phyloP scores from a whole-genome alignment of 2,888 invertebrate species.

The Polylopha cassiicola region DNA sequence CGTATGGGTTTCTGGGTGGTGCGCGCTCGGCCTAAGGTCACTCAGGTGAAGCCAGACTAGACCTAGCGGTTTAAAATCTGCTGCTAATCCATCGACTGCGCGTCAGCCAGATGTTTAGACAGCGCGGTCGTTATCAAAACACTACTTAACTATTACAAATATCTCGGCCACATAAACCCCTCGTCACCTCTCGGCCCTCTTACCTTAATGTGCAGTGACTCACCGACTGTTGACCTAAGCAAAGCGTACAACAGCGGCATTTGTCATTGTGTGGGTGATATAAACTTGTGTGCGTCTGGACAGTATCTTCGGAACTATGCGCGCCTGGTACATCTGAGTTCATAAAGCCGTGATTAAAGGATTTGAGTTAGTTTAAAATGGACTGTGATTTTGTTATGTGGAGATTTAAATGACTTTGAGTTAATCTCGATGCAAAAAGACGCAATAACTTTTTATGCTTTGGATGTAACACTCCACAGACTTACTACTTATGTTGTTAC shows the following conservation, averaged over 20 bases:
- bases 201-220: conserved; percentile 26
- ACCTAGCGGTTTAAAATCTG: too few species aligned
- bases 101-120: too few species aligned
- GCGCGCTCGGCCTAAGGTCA: too few species aligned
- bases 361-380: conserved; percentile 14
- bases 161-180: conserved; percentile 12
- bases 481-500: too few species aligned
- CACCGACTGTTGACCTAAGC: conserved; percentile 28
- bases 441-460: too few species aligned
- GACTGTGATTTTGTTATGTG: not conserved
- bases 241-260: conserved; percentile 29
- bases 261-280: conserved; percentile 22
- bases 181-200: conserved; percentile 22
- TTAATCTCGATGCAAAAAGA: too few species aligned
- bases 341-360: conserved; percentile 27
- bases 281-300: conserved; percentile 30
- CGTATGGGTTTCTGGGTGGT: too few species aligned
- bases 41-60: too few species aligned
- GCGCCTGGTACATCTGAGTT: conserved; percentile 34
- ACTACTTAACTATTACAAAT: not conserved
- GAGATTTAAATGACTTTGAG: too few species aligned
- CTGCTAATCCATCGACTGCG: too few species aligned
- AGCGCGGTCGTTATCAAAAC: too few species aligned
- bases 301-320: conserved; percentile 33
- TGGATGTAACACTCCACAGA: too few species aligned